phyloP scores from a whole-genome alignment of 2,797 vertebrate species.

The Myripristis murdjan region DNA sequence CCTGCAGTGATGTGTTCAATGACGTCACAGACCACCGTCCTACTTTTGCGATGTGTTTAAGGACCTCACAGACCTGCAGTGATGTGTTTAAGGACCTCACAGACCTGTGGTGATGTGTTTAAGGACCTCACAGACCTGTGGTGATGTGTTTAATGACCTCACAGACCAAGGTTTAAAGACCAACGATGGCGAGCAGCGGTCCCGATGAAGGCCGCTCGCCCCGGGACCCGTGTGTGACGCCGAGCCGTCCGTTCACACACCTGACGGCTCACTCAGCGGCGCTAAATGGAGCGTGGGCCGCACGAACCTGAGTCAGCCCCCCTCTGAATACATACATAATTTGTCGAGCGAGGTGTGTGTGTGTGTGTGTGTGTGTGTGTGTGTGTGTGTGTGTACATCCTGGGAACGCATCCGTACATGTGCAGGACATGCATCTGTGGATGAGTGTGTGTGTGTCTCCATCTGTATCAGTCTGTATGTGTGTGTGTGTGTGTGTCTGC shows the following conservation, averaged over 20 bases:
- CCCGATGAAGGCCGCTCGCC: too few relatives aligned
- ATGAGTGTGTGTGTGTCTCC: slow-evolving; percentile 3
- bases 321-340: slow-evolving; percentile 60
- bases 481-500: slow-evolving; percentile 11
- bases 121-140: too few relatives aligned
- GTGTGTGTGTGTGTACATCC: not conserved
- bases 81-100: too few relatives aligned
- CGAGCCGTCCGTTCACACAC: slow-evolving; percentile 28
- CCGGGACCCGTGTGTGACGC: too few relatives aligned
- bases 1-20: too few relatives aligned
- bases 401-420: not conserved
- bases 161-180: too few relatives aligned
- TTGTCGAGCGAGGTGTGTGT: slow-evolving; percentile 8
- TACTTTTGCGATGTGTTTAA: too few relatives aligned
- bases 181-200: too few relatives aligned
- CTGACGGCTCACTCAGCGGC: slow-evolving; percentile 49
- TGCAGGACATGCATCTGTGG: not conserved
- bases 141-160: too few relatives aligned
- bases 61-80: too few relatives aligned
- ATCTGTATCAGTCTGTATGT: slow-evolving; percentile 10
- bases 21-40: too few relatives aligned
- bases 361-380: not conserved
- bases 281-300: slow-evolving; percentile 58
- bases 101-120: too few relatives aligned
- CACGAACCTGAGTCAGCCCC: slow-evolving; percentile 56